Conservation (phyloP, 2,888 invertebrate species). For the Aquatica leii region DNA sequence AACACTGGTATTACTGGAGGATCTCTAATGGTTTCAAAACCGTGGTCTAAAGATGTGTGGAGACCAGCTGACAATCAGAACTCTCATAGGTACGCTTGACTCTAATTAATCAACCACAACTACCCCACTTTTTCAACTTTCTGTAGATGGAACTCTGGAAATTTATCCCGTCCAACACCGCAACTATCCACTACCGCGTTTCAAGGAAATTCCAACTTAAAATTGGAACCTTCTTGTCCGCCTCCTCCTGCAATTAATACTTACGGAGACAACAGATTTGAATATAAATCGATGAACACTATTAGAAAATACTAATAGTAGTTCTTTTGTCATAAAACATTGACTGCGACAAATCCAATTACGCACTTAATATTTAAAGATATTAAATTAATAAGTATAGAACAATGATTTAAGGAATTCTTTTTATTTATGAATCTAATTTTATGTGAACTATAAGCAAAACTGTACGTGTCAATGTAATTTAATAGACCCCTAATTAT, state of each 20-base stretch:
- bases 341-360: too few species aligned
- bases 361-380: too few species aligned
- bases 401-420: too few species aligned
- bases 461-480: too few species aligned
- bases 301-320: conserved; percentile 48
- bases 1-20: too few species aligned
- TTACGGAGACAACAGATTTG: conserved; percentile 54
- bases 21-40: conserved; percentile 30
- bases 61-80: conserved; percentile 34
- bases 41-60: conserved; percentile 45
- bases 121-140: not conserved
- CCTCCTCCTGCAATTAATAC: conserved; percentile 57
- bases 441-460: too few species aligned
- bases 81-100: conserved; percentile 28
- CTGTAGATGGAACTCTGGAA: conserved; percentile 45
- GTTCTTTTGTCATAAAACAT: too few species aligned
- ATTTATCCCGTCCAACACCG: conserved; percentile 36
- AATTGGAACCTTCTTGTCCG: conserved; percentile 52
- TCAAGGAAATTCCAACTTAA: conserved; percentile 49
- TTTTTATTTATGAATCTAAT: too few species aligned
- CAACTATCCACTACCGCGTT: conserved; percentile 45
- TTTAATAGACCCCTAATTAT: too few species aligned
- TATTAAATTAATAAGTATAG: too few species aligned
- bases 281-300: conserved; percentile 50
- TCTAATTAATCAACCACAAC: too few species aligned